phyloP scores from a whole-genome alignment of 2,797 vertebrate species.

The Cottoperca gobio region DNA sequence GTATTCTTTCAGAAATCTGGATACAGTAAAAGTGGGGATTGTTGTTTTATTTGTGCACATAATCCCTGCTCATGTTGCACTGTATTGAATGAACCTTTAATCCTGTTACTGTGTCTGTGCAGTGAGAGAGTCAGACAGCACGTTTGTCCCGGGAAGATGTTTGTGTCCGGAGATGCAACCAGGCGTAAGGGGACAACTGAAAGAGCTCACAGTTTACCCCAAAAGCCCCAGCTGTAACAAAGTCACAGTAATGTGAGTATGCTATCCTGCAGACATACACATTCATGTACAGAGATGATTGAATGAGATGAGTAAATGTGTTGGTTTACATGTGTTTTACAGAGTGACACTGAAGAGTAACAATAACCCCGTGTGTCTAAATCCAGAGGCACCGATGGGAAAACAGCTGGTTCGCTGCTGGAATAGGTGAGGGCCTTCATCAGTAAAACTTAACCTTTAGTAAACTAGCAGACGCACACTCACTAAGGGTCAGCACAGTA shows the following conservation, averaged over 20 bases:
- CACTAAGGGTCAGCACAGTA: not conserved
- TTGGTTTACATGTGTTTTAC: constrained; percentile 48
- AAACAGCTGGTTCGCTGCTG: constrained; percentile 80
- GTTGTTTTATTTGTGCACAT: not conserved
- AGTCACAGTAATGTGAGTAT: constrained; percentile 84
- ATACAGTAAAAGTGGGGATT: not conserved
- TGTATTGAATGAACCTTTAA: constrained; percentile 43
- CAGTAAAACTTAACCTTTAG: not conserved
- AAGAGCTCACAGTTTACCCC: constrained; percentile 62
- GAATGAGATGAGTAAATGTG: constrained; percentile 21
- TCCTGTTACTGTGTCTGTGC: constrained; percentile 58
- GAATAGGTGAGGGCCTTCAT: constrained; percentile 76
- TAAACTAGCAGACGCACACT: not conserved
- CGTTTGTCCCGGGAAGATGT: constrained; percentile 82
- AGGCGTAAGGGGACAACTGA: constrained; percentile 58
- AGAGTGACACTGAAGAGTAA: constrained; percentile 75
- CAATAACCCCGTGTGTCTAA: constrained; percentile 71
- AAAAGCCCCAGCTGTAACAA: constrained; percentile 70
- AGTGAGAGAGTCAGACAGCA: constrained; percentile 66
- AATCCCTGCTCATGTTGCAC: constrained; percentile 21
- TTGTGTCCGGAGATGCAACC: constrained; percentile 56
- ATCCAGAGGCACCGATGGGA: constrained; percentile 67
- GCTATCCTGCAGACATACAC: constrained; percentile 5
- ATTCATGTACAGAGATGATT: not conserved
- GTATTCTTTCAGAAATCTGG: not conserved